Base-by-base conservation (phyloP, 1,140 invertebrate genomes). In the Euschistus heros region DNA sequence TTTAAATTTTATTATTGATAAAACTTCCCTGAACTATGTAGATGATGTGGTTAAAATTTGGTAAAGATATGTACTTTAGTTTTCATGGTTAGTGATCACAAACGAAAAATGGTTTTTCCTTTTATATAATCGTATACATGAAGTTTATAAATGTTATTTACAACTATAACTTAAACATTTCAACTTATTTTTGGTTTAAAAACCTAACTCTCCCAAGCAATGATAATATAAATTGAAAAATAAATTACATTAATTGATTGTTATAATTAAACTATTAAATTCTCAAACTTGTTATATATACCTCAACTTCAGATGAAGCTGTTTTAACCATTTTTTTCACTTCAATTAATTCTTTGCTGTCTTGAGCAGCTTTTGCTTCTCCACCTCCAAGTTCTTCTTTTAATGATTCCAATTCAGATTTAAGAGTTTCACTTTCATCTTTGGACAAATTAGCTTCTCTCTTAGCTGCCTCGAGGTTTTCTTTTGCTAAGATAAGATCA, bases 351-450 rank as follows among this genome's bases (percentile, higher is more conserved):
- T 69, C 60, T 62, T 65, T 7, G 20, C 50, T n/a, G 18, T 37
- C 24, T 13, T 54, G 15, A 54, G 26, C 26, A 62, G 54, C 18
- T 57, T 57, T 22, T 5, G 24, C 18, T 57, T 57, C 18, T 26
- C 13, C 54, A 26, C 20, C 54, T 62, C 67, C 50, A 18, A 67
- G 20, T 26, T 62, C 22, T 37, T 30, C 46, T 54, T 46, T 68
- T 18, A 47, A 18, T 10, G 46, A 54, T 17, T 65, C 50, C 57
- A 67, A 46, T 46, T 62, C 44, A 44, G 22, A 37, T 47, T 65
- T 54, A 17, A 67, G 33, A 27, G 27, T 50, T 50, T 57, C 24
- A 15, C 24, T 57, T 57, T 57, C 20, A 24, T 57, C 54, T 24
- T 57, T 57, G 15, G 30, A 20, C 20, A 46, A 44, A 20, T 24